Evolutionary conservation across 2,888 invertebrate genomes (phyloP), one percentile per base, ranked within the genome.

Genomic region (Myopa tessellatipennis): DNA sequence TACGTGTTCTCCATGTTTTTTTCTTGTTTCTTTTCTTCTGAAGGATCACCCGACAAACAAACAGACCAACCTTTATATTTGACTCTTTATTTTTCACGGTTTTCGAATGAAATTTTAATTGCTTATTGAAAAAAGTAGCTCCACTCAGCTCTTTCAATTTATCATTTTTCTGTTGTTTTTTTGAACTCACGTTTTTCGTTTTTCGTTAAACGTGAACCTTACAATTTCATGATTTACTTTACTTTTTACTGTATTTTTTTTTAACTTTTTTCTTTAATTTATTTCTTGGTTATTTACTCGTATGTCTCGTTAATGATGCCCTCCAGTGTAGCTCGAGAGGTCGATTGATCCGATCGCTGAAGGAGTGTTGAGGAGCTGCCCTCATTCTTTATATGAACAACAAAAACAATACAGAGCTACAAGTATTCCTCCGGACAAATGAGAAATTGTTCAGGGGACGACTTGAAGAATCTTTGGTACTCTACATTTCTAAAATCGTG

Each of bases 171-270:
- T 55, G 55, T 10, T 4, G 10, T n/a, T 55, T 55, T n/a, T 55
- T 12, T 50, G 50, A 55, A 16, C 61, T 61, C 73, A 26, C 60
- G 58, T 60, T 50, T 16, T 69, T 58, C n/a, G n/a, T n/a, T n/a
- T n/a, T n/a, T n/a, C 36, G 6, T 34, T 45, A 73, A 73, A 61
- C 73, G 73, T 61, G 61, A 38, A 61, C 73, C 61, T 45, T 16
- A n/a, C 5, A 14, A 55, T n/a, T n/a, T 55, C 16, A 55, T n/a
- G 55, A n/a, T 14, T 55, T n/a, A n/a, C 55, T 55, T 8, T 55
- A n/a, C 14, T 55, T 55, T 55, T 14, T 55, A 8, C 45, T 6
- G 45, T 45, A 45, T 45, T 45, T 45, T 45, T 45, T 6, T 45
- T 3, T 45, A 45, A 45, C 26, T 26, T 26, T 45, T 45, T 45